phyloP scores from a whole-genome alignment of 2,888 invertebrate species.

The Aphodius sticticus region DNA sequence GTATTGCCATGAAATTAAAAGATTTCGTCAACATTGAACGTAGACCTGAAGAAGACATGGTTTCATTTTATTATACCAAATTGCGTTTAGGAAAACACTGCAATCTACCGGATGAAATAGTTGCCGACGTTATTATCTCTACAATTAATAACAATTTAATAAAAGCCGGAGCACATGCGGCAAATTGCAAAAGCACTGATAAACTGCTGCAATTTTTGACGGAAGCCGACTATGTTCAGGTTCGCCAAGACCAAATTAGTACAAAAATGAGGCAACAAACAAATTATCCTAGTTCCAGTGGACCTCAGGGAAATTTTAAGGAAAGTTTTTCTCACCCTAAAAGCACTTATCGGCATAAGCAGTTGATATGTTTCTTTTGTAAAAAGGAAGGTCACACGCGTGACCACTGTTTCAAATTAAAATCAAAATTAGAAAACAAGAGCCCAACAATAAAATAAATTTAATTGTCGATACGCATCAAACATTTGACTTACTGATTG shows the following conservation, averaged over 20 bases:
- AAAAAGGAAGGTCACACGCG: not conserved
- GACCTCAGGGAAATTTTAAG: not conserved
- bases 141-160: not conserved
- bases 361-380: not conserved
- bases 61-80: too few relatives aligned
- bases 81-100: too few relatives aligned
- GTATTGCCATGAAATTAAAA: too few relatives aligned
- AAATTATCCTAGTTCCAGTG: too few relatives aligned
- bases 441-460: constrained; percentile 12
- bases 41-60: too few relatives aligned
- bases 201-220: not conserved
- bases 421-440: not conserved
- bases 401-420: not conserved
- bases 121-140: not conserved
- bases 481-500: constrained; percentile 22
- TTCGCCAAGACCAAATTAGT: too few relatives aligned
- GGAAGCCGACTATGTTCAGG: not conserved
- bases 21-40: too few relatives aligned
- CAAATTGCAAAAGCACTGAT: not conserved
- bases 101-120: not conserved
- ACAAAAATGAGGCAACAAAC: too few relatives aligned
- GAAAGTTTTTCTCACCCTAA: too few relatives aligned
- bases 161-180: not conserved
- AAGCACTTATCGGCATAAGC: not conserved
- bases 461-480: constrained; percentile 1